Evolutionary conservation across 2,888 invertebrate genomes (phyloP).

Genomic region (Schizaphis graminum): DNA sequence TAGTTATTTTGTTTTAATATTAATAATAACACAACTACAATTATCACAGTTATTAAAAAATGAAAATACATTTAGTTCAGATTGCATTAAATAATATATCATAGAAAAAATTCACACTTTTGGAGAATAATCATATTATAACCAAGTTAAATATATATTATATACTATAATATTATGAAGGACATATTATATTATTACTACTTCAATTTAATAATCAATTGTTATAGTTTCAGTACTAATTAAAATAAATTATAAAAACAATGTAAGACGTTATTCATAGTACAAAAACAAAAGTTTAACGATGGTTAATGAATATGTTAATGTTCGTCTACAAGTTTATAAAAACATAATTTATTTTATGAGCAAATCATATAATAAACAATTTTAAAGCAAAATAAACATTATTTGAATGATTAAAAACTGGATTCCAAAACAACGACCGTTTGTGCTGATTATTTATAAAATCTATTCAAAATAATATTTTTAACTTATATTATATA

Average conservation of each 20-base stretch:
- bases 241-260: slow-evolving; percentile 33
- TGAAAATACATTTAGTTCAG: slow-evolving; percentile 43
- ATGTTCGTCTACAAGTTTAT: neutral
- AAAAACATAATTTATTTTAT: slow-evolving; percentile 1
- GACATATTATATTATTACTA: neutral
- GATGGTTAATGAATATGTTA: neutral
- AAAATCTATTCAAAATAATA: neutral
- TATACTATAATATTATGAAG: neutral
- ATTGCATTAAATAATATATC: slow-evolving; percentile 31
- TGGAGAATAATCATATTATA: neutral
- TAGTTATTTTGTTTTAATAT: slow-evolving; percentile 40
- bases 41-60: slow-evolving; percentile 63
- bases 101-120: slow-evolving; percentile 11
- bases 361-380: neutral
- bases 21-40: slow-evolving; percentile 48
- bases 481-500: neutral
- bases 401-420: neutral
- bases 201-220: neutral
- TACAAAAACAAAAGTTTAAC: neutral
- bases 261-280: neutral
- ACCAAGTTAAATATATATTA: neutral
- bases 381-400: neutral
- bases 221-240: slow-evolving; percentile 30
- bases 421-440: neutral
- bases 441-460: neutral